phyloP scores from a whole-genome alignment of 2,797 vertebrate genomes.

The Anabacerthia variegaticeps region DNA sequence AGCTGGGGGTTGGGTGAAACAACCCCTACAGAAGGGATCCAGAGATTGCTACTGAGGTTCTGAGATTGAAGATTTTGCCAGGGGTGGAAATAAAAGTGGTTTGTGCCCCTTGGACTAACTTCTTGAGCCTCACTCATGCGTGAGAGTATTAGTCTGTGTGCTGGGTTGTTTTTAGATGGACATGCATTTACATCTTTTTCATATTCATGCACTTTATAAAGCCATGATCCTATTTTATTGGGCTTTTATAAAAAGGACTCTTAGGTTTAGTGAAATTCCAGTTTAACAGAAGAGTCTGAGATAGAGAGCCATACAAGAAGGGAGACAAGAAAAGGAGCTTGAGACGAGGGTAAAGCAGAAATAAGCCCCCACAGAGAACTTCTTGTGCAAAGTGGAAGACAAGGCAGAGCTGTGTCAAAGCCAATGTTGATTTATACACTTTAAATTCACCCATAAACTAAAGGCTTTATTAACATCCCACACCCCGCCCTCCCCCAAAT shows the following conservation, averaged over 20 bases:
- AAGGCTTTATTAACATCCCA: neutral
- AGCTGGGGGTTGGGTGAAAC: neutral
- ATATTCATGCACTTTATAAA: neutral
- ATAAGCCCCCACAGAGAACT: neutral
- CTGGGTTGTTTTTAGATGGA: neutral
- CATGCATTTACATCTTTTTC: neutral
- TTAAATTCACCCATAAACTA: neutral
- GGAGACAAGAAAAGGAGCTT: neutral
- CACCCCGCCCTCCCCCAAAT: neutral
- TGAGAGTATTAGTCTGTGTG: neutral
- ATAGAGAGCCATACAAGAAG: neutral
- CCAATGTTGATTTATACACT: neutral
- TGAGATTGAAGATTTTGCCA: neutral
- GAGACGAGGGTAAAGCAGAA: neutral
- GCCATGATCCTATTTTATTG: constrained; percentile 9
- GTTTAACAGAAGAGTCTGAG: neutral
- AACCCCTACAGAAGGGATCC: neutral
- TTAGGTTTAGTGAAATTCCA: constrained; percentile 12
- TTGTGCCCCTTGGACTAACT: neutral
- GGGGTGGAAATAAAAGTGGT: neutral
- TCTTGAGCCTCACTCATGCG: neutral
- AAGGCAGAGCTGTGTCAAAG: neutral
- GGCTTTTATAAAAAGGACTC: constrained; percentile 1
- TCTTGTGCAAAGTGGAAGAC: neutral
- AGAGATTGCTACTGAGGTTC: neutral